Evolutionary conservation across 2,888 invertebrate genomes (phyloP).

Genomic region (Ectemnius lituratus): DNA sequence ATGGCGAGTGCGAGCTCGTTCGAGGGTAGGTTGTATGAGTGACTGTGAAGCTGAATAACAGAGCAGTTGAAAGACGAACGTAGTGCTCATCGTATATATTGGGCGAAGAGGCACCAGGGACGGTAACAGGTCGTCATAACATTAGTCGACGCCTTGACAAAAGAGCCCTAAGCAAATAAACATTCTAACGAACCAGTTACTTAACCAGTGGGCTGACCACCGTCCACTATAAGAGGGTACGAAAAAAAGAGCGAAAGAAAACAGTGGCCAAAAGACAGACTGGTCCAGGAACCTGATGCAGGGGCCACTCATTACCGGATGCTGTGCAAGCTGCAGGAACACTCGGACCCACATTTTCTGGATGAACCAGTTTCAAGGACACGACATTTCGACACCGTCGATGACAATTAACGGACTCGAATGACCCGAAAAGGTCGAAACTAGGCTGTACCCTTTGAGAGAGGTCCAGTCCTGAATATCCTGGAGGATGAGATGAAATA

Average conservation of each 20-base stretch:
- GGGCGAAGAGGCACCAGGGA: conserved; percentile 56
- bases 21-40: conserved; percentile 18
- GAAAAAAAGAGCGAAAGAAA: conserved; percentile 54
- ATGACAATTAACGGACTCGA: conserved; percentile 51
- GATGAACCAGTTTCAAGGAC: conserved; percentile 63
- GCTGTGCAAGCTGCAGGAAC: conserved; percentile 67
- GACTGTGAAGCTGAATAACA: conserved; percentile 45
- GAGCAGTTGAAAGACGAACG: conserved; percentile 57
- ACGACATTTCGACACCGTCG: conserved; percentile 39
- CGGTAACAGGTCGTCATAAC: conserved; percentile 76
- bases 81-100: conserved; percentile 60
- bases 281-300: conserved; percentile 60
- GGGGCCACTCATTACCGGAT: conserved; percentile 63
- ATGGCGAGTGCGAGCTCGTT: background rate
- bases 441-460: conserved; percentile 24
- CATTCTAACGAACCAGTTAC: conserved; percentile 77
- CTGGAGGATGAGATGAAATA: conserved; percentile 59
- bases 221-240: conserved; percentile 42
- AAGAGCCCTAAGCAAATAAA: conserved; percentile 75
- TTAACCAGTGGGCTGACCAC: conserved; percentile 68
- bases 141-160: conserved; percentile 72
- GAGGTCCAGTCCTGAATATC: conserved; percentile 26
- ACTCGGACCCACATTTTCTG: conserved; percentile 44
- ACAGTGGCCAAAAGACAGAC: conserved; percentile 57
- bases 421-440: conserved; percentile 55